Evolutionary conservation across 2,113 vertebrate species (phyloP), one percentile per base, ranked within the genome.

Genomic region (Malaclemys terrapin): DNA sequence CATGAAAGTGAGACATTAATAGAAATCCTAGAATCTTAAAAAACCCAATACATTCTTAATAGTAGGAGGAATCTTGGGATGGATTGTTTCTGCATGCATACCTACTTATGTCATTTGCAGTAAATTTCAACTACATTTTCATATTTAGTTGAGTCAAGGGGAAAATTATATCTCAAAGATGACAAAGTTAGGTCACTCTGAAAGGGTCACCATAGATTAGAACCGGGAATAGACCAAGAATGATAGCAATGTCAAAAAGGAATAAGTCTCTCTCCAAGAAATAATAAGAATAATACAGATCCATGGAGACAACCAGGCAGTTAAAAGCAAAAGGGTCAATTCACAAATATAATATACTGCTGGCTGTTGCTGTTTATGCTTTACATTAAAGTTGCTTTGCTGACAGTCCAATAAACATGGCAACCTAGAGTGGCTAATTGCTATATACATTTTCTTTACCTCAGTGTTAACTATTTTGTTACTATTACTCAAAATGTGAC

Each of bases 121-220:
- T 91, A 94, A 94, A 96, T 81, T 97, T 97, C 65, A 52, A 78
- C 31, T 50, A 12, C 10, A 91, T 93, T 98, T 97, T 96, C 81
- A 50, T 87, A 84, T 89, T 85, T 92, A 89, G n/a, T 35, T 94
- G 84, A 94, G 14, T 96, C 29, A 47, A 96, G 59, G 31, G 4
- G 17, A 81, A 97, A 89, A 85, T 83, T 1, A 20, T 95, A 93
- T 84, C 47, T 90, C 65, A 93, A 89, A 89, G 42, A 87, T 82
- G 47, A 78, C 27, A 90, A 93, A 93, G 4, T 75, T 85, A 69
- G 62, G 16, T 88, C 54, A 84, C 1, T 82, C 22, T 94, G 79
- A 93, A 90, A 93, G 62, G 5, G 27, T 57, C 88, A 17, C 3
- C 42, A 31, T 89, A 95, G 17, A 80, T 88, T 69, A 96, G 69